Evolutionary conservation across 2,797 vertebrate genomes (phyloP), one percentile per base, ranked within the genome.

Genomic region (Iguana delicatissima): DNA sequence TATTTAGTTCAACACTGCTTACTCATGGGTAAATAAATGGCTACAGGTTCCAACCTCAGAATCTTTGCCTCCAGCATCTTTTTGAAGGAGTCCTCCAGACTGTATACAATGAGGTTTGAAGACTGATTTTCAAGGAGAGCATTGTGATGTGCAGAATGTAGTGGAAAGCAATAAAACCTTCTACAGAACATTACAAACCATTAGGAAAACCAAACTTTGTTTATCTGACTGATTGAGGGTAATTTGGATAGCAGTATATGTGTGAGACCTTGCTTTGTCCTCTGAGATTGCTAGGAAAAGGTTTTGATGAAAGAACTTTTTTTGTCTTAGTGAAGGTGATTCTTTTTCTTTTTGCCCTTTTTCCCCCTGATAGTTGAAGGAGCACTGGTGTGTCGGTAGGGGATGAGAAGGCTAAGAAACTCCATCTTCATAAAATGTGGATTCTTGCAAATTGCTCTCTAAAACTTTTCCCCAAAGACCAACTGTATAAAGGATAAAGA

Each of bases 281-380:
- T 93, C 91, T 89, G 81, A 93, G 52, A 74, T 85, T 92, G 87
- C 57, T 89, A 59, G 73, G 84, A 62, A 46, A 64, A 89, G 55
- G 55, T 89, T 94, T 96, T 94, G 88, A 35, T 87, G 94, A 24
- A 46, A 92, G 83, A 92, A 92, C 29, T 92, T 20, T 35, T 57
- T 94, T 95, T 94, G 67, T 88, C 89, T 94, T 85, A 59, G 29
- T 92, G 92, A 91, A 88, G 86, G 84, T 91, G 89, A 93, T 46
- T 46, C 42, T 46, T 46, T 46, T 46, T 46, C 42, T 46, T 46
- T 46, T 46, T 46, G 42, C 42, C 42, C 42, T 46, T 46, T 46
- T 46, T 46, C 4, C 4, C 4, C 3, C 42, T 46, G 42, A 46
- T 46, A 46, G 42, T 46, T 46, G 29, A 92, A 89, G 91, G 79